Conservation (phyloP, 2,113 vertebrate genomes). For the Aspidoscelis tigris region DNA sequence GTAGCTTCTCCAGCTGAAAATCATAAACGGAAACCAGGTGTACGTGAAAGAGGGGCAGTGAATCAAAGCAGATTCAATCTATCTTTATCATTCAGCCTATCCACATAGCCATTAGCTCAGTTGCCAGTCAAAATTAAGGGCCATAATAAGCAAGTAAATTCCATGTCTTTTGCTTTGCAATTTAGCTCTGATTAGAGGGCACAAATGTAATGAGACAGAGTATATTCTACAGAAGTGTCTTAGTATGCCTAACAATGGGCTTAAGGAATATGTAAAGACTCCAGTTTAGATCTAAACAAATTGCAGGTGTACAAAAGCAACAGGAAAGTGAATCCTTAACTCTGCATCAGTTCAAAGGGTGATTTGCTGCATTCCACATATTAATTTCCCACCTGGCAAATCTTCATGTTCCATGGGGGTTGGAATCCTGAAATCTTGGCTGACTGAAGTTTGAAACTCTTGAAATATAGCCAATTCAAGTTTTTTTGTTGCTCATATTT, state of each 20-base stretch:
- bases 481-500: background rate
- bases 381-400: too few relatives aligned
- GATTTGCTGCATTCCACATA: too few relatives aligned
- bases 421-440: background rate
- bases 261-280: constrained; percentile 25
- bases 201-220: constrained; percentile 34
- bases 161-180: constrained; percentile 58
- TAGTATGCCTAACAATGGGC: constrained; percentile 45
- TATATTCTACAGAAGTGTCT: constrained; percentile 39
- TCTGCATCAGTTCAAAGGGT: too few relatives aligned
- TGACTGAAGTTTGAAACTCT: too few relatives aligned
- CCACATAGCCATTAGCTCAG: constrained; percentile 28
- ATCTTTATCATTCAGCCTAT: constrained; percentile 32
- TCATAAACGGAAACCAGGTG: constrained; percentile 53
- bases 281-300: constrained; percentile 11
- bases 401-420: too few relatives aligned
- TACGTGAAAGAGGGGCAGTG: constrained; percentile 22
- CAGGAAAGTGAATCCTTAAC: background rate
- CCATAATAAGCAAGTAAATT: constrained; percentile 64
- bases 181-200: constrained; percentile 45
- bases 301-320: background rate
- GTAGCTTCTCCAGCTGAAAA: constrained; percentile 61
- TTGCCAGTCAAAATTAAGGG: constrained; percentile 42
- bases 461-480: background rate
- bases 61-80: constrained; percentile 31